Percentiles rank a stretch among this genome's conserved stretches.
phyloP scores from a whole-genome alignment of 1,140 invertebrate species.

The Cyclargus thomasi region DNA sequence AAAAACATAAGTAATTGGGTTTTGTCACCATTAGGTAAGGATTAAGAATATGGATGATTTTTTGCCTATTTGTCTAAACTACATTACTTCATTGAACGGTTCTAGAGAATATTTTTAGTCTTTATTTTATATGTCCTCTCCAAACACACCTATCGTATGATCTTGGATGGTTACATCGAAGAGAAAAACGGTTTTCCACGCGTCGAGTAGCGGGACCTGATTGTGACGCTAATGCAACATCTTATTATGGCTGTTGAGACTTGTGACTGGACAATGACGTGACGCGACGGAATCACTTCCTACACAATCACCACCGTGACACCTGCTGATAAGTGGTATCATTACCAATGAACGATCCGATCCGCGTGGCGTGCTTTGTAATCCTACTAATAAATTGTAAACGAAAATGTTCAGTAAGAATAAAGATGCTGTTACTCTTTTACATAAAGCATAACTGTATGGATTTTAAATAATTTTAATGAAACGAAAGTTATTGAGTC shows the following conservation, averaged over 20 bases:
- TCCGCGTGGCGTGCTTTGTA: neutral
- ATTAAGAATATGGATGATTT: too few species aligned
- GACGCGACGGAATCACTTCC: neutral
- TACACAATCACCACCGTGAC: neutral
- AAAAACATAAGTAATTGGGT: too few species aligned
- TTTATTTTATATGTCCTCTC: too few species aligned
- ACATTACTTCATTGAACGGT: neutral
- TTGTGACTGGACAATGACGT: slow-evolving; percentile 4
- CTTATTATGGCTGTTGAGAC: neutral
- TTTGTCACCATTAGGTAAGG: too few species aligned
- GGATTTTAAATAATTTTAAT: too few species aligned
- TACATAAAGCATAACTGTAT: too few species aligned
- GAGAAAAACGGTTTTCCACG: slow-evolving; percentile 4
- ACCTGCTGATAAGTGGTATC: neutral
- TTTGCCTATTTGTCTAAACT: too few species aligned
- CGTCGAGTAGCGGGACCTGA: slow-evolving; percentile 4
- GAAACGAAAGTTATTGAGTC: too few species aligned
- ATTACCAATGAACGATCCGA: neutral
- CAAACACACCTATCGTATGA: neutral
- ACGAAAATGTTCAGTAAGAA: too few species aligned
- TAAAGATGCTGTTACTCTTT: too few species aligned
- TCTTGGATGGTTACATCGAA: too few species aligned
- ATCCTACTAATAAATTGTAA: too few species aligned
- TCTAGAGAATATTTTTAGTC: neutral
- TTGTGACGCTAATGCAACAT: neutral